A percentile compares a stretch with the other conserved stretches of the same genome.
Conservation (phyloP, 2,113 vertebrate species). For the Sus scrofa region T2T-Sscrofa CM000812.6:263505001-263505500, state of each 20-base stretch:
- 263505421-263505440: conserved; percentile 23
- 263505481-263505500: neutral
- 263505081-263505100: neutral
- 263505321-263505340: neutral
- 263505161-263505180: neutral
- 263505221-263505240: neutral
- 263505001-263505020: neutral
- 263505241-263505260: neutral
- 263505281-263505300: neutral
- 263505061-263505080: conserved; percentile 5
- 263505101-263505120: neutral
- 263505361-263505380: neutral
- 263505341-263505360: neutral
- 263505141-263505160: neutral
- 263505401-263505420: neutral
- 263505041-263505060: neutral
- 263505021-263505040: conserved; percentile 1
- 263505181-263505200: neutral
- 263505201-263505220: neutral
- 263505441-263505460: neutral
- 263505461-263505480: neutral
- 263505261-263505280: neutral
- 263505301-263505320: neutral
- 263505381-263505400: neutral
- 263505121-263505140: neutral